Evolutionary conservation across 1,140 invertebrate genomes (phyloP), one percentile per base, ranked within the genome.

Genomic region (Apocrypta bakeri): DNA sequence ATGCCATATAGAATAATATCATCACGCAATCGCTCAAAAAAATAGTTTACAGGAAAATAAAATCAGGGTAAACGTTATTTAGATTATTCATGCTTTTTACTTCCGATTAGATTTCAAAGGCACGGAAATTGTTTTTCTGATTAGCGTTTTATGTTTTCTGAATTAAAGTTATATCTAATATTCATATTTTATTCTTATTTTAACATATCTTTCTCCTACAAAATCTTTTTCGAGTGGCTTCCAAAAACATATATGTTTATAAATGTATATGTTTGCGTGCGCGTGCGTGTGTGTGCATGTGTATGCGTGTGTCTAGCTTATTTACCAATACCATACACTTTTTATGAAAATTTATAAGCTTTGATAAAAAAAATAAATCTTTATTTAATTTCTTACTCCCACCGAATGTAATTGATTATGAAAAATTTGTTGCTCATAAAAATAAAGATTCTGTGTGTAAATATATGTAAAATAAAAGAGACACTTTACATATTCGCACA

Each of bases 151-250:
- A 37, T 63, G 6, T 79, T 79, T 33, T 14, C 24, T 73, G 42
- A 73, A 68, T 76, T 75, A 80, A 76, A 82, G 48, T 73, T 68
- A 78, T 21, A 64, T 68, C 12, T 78, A 29, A 42, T 79, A 29
- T 33, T 25, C n/a, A 48, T 72, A 24, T 76, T 72, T 78, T 77
- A 69, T 24, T 48, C 31, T 42, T 1, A 11, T 40, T 31, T 77
- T n/a, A 64, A 40, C 27, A 64, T 81, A 21, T 63, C 25, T 42
- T 76, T 76, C n/a, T 40, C 42, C 8, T 63, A 21, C 27, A 77
- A 48, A 56, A 33, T 25, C 9, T 48, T 17, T 72, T 66, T 68
- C 25, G 24, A 77, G 69, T 73, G 37, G n/a, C 48, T 77, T 83
- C 61, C 42, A 71, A 40, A 33, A 25, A 3, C 79, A 69, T 24